Base-by-base conservation (phyloP, 2,888 invertebrate genomes). In the Halocaridina rubra region DNA sequence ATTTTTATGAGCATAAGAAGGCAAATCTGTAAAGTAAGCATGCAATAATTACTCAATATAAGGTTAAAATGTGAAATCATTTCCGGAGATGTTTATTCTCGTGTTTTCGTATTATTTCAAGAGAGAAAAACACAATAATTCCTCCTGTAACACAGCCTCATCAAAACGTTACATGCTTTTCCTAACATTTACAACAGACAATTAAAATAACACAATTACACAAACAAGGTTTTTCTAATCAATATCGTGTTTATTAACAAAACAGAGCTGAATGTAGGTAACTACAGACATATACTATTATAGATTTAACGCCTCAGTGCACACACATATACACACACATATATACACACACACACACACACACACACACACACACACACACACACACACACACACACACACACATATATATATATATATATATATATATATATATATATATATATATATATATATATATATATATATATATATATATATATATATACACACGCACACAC, bases 371-470 rank as follows among this genome's bases (percentile, higher is more conserved):
- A 64, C 61, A 77, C 61, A 71, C 22, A 67, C 24, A 78, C 64
- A 33, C 24, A 78, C 24, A 69, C 46, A 79, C 29, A 46, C 10
- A 71, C 10, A 79, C 29, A 67, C 29, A 67, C 13, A 79, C 13
- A 64, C 24, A 78, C 19, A 67, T 32, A 78, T 32, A 78, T 64
- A 67, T 33, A 78, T 71, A 80, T 71, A 80, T 71, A 80, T 72
- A 80, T 72, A 72, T 72, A 72, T 72, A 72, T 53, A 46, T 46
- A 59, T 71, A 71, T 71, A 71, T 71, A 71, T 71, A 74, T 27
- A 74, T 22, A 33, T 46, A 46, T 5, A 74, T 33, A 46, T 46
- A 74, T 19, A 64, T 7, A 64, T n/a, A 64, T 64, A 64, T 64
- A 64, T 64, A 64, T 7, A 64, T n/a, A 64, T 64, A 64, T n/a